Evolutionary conservation across 2,113 vertebrate genomes (phyloP).

Genomic region (Neopipo cinnamomea): DNA sequence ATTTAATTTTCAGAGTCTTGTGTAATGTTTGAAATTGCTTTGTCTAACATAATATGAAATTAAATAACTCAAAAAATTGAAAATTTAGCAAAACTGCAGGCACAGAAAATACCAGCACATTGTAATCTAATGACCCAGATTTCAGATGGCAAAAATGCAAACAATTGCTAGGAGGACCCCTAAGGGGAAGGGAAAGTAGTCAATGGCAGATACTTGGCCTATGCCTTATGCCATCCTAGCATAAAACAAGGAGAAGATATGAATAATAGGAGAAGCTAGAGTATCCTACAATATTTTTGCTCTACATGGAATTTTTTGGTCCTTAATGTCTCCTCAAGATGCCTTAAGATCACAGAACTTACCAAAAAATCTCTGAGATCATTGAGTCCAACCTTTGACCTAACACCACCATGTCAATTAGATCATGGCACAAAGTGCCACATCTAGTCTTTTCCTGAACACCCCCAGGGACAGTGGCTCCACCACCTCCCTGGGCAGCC

Average conservation of each 20-base stretch:
- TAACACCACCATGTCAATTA: not conserved
- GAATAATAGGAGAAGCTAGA: not conserved
- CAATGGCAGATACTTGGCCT: not conserved
- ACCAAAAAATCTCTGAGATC: not conserved
- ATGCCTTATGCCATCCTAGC: not conserved
- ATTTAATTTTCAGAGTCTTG: not conserved
- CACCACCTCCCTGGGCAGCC: not conserved
- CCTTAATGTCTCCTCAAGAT: not conserved
- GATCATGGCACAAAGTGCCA: not conserved
- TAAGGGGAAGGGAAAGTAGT: not conserved
- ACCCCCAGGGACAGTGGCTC: not conserved
- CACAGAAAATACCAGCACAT: not conserved
- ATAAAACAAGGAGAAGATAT: not conserved
- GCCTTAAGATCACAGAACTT: not conserved
- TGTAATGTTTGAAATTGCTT: not conserved
- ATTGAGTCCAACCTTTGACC: not conserved
- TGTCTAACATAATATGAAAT: not conserved
- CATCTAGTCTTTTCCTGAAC: not conserved
- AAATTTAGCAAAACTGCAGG: not conserved
- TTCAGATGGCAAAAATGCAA: not conserved
- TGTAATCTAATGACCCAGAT: not conserved
- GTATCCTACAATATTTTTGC: not conserved
- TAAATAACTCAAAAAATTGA: not conserved
- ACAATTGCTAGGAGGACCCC: not conserved
- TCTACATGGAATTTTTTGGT: not conserved